Evolutionary conservation across 1,140 invertebrate genomes (phyloP).

Genomic region (Bombus soroeensis): DNA sequence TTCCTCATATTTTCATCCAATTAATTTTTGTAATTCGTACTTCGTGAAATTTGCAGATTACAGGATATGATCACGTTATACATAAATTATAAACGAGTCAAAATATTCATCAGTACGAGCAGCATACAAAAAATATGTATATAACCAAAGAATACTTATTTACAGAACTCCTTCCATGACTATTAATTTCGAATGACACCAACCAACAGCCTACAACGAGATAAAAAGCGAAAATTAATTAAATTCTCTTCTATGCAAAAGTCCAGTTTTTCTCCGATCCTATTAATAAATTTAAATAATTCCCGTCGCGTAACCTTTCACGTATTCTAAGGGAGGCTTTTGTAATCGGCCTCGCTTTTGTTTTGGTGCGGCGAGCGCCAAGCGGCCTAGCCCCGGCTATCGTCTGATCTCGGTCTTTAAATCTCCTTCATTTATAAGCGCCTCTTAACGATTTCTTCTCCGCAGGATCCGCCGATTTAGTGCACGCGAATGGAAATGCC

Average conservation of each 20-base stretch:
- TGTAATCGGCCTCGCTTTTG: conserved; percentile 43
- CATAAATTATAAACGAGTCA: no score
- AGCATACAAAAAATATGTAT: no score
- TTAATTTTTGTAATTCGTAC: no score
- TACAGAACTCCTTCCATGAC: not conserved
- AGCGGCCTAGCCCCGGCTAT: conserved; percentile 53
- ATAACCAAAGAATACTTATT: no score
- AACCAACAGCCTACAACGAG: not conserved
- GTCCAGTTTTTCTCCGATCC: not conserved
- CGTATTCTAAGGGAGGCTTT: conserved; percentile 12
- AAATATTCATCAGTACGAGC: no score
- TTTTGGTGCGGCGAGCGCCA: conserved; percentile 16
- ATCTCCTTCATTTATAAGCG: conserved; percentile 72
- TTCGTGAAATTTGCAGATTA: no score
- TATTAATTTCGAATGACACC: not conserved
- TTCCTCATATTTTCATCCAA: no score
- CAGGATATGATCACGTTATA: no score
- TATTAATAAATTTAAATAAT: conserved; percentile 39
- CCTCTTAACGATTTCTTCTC: conserved; percentile 69
- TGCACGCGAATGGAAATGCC: conserved; percentile 70
- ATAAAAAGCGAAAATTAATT: not conserved
- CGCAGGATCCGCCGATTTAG: conserved; percentile 64
- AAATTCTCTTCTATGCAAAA: not conserved
- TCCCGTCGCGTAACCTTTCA: conserved; percentile 17
- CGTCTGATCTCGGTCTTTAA: conserved; percentile 66